Base-by-base conservation (phyloP, 2,888 invertebrate species). In the Oasisia sp. region DNA sequence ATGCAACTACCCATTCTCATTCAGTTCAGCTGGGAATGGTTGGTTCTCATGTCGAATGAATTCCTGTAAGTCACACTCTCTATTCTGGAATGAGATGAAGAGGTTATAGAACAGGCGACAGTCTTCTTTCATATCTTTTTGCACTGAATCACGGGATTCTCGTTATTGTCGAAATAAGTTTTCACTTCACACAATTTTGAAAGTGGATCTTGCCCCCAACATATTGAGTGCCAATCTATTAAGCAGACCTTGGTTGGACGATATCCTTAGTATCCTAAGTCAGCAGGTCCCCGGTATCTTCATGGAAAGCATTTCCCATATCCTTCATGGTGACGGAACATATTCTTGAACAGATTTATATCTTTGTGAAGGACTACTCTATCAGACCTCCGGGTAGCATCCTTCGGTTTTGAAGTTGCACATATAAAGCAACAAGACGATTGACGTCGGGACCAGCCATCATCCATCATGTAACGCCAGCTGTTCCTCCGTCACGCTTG, bases 381-480 rank as follows among this genome's bases (percentile, higher is more conserved):
- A 38, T 38, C 38, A 38, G 2, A 38, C 38, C 38, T 32, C 89
- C 12, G 45, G 9, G 11, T 91, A 91, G 3, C 89, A 91, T 27
- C 32, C n/a, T 38, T 32, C 32, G 38, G 1, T 38, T 38, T 89
- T 44, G 89, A 89, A 11, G 91, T 50, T 38, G 4, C n/a, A 32
- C 92, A 89, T 91, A 92, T 11, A 89, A 1, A 32, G 91, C 89
- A 44, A 93, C 92, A 14, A 94, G 32, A 27, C 91, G 91, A 74
- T 92, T 93, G 3, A 94, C 92, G 91, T 95, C 93, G 56, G 94
- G 94, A 45, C 94, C 94, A 90, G 94, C 92, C n/a, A 94, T 91
- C 94, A 94, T 94, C 95, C 94, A 95, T 58, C 94, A 92, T 90
- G 93, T 94, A 56, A 95, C 1, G 2, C 94, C 94, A 90, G 94